A percentile compares a stretch with the other conserved stretches of the same genome.
These are phyloP conservation scores for Monopis laevigella DNA, from an alignment of 2,888 invertebrate genomes.

Conservation along the genomic window DNA sequence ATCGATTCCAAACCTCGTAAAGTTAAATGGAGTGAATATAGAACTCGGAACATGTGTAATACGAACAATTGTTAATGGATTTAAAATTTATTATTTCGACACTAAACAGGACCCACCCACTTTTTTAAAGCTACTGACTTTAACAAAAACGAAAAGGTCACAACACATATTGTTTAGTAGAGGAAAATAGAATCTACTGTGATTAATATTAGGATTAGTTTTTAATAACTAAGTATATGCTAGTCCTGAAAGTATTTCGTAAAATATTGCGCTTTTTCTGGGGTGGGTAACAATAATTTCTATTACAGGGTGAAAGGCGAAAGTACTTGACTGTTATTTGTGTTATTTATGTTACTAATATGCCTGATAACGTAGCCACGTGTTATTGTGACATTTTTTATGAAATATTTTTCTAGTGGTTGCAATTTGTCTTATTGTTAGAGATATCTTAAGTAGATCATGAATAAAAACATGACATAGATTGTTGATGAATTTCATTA, in stretches of 20 bases:
- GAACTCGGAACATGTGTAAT: slow-evolving; percentile 58
- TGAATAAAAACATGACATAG: not conserved
- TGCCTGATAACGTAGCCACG: slow-evolving; percentile 21
- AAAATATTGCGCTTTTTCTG: no score
- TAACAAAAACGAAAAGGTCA: no score
- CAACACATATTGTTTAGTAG: no score
- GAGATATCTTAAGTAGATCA: no score
- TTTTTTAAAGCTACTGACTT: slow-evolving; percentile 24
- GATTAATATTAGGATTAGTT: no score
- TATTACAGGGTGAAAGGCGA: no score
- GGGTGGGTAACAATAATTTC: no score
- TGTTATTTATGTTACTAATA: slow-evolving; percentile 2
- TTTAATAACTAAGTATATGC: no score
- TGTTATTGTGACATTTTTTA: slow-evolving; percentile 26
- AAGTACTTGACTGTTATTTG: not conserved
- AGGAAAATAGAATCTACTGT: no score
- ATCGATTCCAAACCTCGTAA: slow-evolving; percentile 62
- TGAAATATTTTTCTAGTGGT: slow-evolving; percentile 2
- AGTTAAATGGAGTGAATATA: slow-evolving; percentile 58
- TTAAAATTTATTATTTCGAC: slow-evolving; percentile 58
- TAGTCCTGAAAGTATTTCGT: no score
- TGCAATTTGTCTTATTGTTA: not conserved
- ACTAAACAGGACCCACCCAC: slow-evolving; percentile 35
- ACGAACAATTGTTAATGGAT: slow-evolving; percentile 55
- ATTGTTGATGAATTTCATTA: no score